Base-by-base conservation (phyloP, 2,888 invertebrate genomes). In the Carterocephalus palaemon region DNA sequence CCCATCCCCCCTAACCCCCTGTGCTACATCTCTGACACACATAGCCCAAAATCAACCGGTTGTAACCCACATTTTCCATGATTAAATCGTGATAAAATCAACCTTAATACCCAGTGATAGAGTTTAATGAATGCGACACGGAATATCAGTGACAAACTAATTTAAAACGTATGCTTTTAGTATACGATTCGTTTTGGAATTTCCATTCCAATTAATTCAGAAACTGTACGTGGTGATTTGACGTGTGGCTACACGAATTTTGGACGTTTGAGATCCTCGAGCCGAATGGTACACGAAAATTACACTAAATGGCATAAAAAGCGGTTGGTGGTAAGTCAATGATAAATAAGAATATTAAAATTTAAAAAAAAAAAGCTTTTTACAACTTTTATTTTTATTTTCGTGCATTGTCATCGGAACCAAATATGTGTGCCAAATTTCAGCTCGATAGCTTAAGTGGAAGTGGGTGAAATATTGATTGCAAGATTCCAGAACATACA, bases 11-110 rank as follows among this genome's bases (percentile, higher is more conserved):
- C 52, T 47, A 48, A 43, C 39, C 65, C 51, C 53, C 54, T 59
- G 70, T 49, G 65, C 78, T 59, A 81, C 79, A 68, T 83, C 67
- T 60, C 62, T 63, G 83, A 53, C 81, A 74, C 65, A 83, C 73
- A 82, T 82, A 75, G 75, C 71, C 68, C 73, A 42, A 38, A 76
- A 75, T 73, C 77, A 72, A 80, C 75, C 80, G 78, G 76, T n/a
- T 74, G 67, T 60, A 64, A 65, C 77, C 80, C 67, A 80, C 66
- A 77, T 79, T 71, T 77, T 80, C 77, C 67, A 67, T 77, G 51
- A 43, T 34, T 34, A 48, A 56, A 40, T 40, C 52, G 10, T 68
- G 54, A 61, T 49, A 41, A 42, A 20, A 28, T 47, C 46, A 42
- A 69, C 69, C 53, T 62, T 70, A 62, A 12, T 2, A 0, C n/a